Evolutionary conservation across 2,113 vertebrate species (phyloP).

Genomic region (Cathartes aura): DNA sequence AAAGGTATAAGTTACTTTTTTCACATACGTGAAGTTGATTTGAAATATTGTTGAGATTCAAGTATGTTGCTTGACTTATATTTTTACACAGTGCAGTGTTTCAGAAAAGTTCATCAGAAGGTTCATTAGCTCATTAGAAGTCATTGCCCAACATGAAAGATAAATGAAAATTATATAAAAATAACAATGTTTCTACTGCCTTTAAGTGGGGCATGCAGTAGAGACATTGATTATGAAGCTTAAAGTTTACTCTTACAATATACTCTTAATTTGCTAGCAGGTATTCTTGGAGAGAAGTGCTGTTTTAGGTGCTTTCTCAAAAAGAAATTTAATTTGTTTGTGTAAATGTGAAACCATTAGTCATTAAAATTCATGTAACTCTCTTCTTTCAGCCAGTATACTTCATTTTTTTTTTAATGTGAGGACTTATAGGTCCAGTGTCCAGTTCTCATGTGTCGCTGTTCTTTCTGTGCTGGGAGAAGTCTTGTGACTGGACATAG

Average conservation of each 20-base stretch:
- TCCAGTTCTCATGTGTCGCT: not conserved
- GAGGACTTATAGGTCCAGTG: not conserved
- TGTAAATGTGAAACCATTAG: not conserved
- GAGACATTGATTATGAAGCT: not conserved
- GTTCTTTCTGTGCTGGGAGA: not conserved
- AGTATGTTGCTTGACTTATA: not conserved
- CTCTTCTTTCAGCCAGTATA: not conserved
- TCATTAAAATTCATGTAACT: not conserved
- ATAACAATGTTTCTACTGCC: accelerated
- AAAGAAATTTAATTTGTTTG: not conserved
- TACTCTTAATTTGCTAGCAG: not conserved
- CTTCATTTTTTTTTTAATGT: not conserved
- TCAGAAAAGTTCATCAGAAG: not conserved
- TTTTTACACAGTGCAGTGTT: not conserved
- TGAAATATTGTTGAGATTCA: not conserved
- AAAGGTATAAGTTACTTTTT: constrained; percentile 77
- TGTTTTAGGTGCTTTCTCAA: not conserved
- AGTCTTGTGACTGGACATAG: not conserved
- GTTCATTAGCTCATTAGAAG: not conserved
- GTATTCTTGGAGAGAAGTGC: not conserved
- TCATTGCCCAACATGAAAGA: not conserved
- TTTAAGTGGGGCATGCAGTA: not conserved
- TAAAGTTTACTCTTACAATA: not conserved
- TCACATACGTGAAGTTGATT: accelerated
- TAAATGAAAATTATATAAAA: not conserved